Percentiles rank a stretch among this genome's conserved stretches.
phyloP scores from a whole-genome alignment of 2,888 invertebrate genomes.

The Dioctria linearis region DNA sequence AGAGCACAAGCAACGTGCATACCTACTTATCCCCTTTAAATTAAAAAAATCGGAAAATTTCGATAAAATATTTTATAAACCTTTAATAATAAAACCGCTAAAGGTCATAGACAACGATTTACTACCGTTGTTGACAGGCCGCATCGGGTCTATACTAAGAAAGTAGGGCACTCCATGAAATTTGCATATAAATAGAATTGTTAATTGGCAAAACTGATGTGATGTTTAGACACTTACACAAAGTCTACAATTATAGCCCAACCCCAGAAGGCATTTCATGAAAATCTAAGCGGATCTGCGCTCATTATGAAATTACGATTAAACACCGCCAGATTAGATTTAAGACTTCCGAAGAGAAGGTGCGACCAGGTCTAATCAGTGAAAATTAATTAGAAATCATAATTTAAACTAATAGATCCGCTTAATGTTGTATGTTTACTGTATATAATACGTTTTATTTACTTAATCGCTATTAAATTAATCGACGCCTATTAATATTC shows the following conservation, averaged over 20 bases:
- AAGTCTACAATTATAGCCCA: background rate
- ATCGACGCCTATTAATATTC: too few species aligned
- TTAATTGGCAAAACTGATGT: background rate
- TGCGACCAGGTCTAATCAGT: background rate
- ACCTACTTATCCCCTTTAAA: too few species aligned
- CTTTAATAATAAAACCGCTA: too few species aligned
- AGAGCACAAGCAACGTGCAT: too few species aligned
- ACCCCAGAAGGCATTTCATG: background rate
- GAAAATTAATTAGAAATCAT: background rate
- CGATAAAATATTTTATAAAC: too few species aligned
- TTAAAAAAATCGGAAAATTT: too few species aligned
- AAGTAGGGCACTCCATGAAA: background rate
- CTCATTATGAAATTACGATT: background rate
- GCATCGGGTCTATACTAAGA: background rate
- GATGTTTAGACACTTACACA: background rate
- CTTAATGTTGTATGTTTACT: background rate
- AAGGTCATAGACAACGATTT: too few species aligned
- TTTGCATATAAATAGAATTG: background rate
- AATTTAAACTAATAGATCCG: background rate
- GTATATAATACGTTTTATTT: too few species aligned
- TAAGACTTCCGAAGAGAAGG: background rate
- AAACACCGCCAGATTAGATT: too few species aligned
- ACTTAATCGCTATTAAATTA: too few species aligned
- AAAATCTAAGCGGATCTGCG: background rate
- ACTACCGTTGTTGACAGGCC: too few species aligned